Evolutionary conservation across 2,113 vertebrate species (phyloP), one percentile per base, ranked within the genome.

Genomic region (Glareola pratincola): DNA sequence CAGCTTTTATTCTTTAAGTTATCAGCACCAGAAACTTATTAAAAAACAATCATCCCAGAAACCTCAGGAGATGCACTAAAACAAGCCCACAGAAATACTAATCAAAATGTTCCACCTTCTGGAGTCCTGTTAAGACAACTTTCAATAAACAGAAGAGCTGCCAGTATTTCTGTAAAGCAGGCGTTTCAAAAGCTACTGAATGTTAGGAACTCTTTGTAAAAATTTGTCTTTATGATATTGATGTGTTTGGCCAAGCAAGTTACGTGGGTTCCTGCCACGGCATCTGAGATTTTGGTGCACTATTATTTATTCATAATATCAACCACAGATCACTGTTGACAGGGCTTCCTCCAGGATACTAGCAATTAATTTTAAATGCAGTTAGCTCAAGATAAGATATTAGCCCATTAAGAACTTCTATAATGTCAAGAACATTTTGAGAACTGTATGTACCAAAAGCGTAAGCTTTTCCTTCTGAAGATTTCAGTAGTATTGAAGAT

Each of bases 1-100:
- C 34, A 14, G 45, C 36, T 78, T 89, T 85, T 82, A 87, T 89
- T 95, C 64, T 47, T 69, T n/a, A 91, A 78, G 45, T 72, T 91
- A 92, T 71, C 68, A 94, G 69, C 5, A 6, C 43, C 53, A 96
- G 67, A 87, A 89, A 60, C 47, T 85, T 91, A 81, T 12, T 88
- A 54, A 59, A 91, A 92, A 81, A 37, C 43, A 89, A 87, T 60
- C 43, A 89, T 5, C 24, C 72, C 71, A 77, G 47, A 88, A 92
- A 53, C 4, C 45, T 23, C 21, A 71, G 43, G 27, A 94, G 41
- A 91, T 60, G 67, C 0, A 68, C 6, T 59, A 67, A 51, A 92
- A 37, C 9, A 62, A 36, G 3, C 7, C 36, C 43, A 69, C 16
- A 63, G 77, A 92, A 94, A 92, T 29, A 88, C 17, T 81, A 12